These are phyloP conservation scores for Pteronotus mesoamericanus DNA, from an alignment of 2,797 vertebrate genomes.

Conservation along the genomic window DNA sequence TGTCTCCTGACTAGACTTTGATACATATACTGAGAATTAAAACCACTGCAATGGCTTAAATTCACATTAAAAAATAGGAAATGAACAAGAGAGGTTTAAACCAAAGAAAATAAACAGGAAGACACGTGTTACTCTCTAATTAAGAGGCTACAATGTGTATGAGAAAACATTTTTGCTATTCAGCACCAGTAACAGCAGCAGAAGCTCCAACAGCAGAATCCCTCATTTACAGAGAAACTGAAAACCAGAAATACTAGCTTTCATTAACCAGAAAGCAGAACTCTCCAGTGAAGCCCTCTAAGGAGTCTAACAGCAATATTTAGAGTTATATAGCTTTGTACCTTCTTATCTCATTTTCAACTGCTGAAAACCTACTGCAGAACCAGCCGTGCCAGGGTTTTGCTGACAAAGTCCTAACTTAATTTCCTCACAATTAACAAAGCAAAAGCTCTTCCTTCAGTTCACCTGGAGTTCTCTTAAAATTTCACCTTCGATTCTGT, in stretches of 20 bases:
- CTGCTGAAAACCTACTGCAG: background rate
- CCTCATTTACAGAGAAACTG: background rate
- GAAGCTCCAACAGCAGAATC: background rate
- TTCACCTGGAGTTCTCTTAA: background rate
- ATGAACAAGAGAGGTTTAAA: background rate
- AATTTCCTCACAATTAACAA: slow-evolving; percentile 30
- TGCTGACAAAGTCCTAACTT: background rate
- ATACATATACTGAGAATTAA: background rate
- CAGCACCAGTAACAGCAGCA: background rate
- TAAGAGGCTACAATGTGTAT: background rate
- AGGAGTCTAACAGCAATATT: background rate
- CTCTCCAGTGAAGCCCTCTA: background rate
- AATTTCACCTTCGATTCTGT: background rate
- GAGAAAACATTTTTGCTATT: background rate
- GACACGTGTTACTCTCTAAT: background rate
- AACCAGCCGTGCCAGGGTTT: background rate
- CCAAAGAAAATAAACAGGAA: background rate
- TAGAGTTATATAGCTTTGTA: background rate
- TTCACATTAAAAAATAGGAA: background rate
- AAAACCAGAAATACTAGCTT: background rate
- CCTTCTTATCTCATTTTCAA: background rate
- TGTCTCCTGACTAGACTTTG: background rate
- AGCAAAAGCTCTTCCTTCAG: background rate
- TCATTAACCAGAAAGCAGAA: background rate
- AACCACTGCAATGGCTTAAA: background rate